A percentile compares a stretch with the other conserved stretches of the same genome.
phyloP scores from a whole-genome alignment of 2,888 invertebrate species.

The Salticus scenicus region DNA sequence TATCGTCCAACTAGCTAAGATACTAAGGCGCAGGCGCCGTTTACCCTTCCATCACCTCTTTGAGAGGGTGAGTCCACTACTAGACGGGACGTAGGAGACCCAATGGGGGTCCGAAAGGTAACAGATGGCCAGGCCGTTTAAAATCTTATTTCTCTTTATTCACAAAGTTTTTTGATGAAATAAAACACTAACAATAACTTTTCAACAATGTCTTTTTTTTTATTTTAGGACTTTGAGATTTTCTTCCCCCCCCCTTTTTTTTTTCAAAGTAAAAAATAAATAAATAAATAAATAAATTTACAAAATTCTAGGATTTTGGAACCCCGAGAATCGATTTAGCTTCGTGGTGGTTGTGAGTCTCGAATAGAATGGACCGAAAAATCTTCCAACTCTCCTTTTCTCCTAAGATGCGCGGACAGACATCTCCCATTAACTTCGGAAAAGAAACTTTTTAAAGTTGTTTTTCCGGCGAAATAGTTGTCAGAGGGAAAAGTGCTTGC shows the following conservation, averaged over 20 bases:
- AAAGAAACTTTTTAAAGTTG: background rate
- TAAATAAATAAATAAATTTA: no score
- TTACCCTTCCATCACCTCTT: background rate
- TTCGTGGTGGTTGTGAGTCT: background rate
- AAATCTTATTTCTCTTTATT: background rate
- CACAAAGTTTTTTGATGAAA: no score
- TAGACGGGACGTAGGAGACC: background rate
- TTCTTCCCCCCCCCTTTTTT: no score
- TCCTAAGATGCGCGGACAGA: no score
- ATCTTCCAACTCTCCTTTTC: background rate
- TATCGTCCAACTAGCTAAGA: background rate
- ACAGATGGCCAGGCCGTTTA: background rate
- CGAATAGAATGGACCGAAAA: background rate
- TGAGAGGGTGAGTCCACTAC: background rate
- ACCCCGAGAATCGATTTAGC: background rate
- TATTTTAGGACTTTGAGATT: no score
- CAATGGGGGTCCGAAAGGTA: background rate
- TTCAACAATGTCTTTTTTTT: no score
- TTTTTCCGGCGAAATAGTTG: background rate
- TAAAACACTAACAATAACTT: no score
- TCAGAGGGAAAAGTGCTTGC: no score
- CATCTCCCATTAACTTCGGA: background rate
- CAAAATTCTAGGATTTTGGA: no score
- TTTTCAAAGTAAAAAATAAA: no score
- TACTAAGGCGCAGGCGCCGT: background rate